These are phyloP conservation scores for Tromatobia lineatoria DNA, from an alignment of 2,888 invertebrate genomes.

Conservation along the genomic window DNA sequence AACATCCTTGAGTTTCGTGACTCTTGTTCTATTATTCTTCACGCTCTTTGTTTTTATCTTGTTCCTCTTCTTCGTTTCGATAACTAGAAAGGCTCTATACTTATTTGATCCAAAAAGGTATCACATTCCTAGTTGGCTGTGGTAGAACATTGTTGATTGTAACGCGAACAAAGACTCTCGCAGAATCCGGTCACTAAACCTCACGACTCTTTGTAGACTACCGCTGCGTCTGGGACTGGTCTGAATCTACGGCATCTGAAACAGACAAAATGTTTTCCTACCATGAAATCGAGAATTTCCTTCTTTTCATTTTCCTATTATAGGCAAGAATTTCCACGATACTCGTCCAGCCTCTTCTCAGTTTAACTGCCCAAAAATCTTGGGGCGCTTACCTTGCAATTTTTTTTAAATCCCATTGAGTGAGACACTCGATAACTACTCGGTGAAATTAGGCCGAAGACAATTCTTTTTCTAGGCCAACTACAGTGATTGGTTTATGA, in stretches of 20 bases:
- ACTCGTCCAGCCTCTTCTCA: not conserved
- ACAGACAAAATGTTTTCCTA: constrained; percentile 58
- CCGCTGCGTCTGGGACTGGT: constrained; percentile 83
- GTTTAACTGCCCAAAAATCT: not conserved
- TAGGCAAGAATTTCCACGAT: not conserved
- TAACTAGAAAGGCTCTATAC: constrained; percentile 76
- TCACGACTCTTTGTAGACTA: constrained; percentile 84
- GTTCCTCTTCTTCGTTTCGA: constrained; percentile 15
- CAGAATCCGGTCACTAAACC: constrained; percentile 76
- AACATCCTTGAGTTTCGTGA: constrained; percentile 50
- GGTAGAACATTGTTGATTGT: constrained; percentile 79
- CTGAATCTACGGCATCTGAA: constrained; percentile 84
- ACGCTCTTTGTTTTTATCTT: not conserved
- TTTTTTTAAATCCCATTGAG: not conserved
- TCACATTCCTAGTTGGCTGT: constrained; percentile 81
- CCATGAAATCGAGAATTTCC: constrained; percentile 23
- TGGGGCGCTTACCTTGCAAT: constrained; percentile 33
- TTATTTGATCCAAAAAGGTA: constrained; percentile 78
- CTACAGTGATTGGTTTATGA: constrained; percentile 38
- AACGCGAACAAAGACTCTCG: constrained; percentile 77
- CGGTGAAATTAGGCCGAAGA: constrained; percentile 3
- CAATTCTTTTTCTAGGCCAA: constrained; percentile 38
- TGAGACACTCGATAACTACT: not conserved
- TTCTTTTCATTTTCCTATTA: too few relatives aligned
- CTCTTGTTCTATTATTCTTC: constrained; percentile 46